Percentiles rank a stretch among this genome's conserved stretches.
Conservation (phyloP, 2,888 invertebrate species). For the Prosapia bicincta region DNA sequence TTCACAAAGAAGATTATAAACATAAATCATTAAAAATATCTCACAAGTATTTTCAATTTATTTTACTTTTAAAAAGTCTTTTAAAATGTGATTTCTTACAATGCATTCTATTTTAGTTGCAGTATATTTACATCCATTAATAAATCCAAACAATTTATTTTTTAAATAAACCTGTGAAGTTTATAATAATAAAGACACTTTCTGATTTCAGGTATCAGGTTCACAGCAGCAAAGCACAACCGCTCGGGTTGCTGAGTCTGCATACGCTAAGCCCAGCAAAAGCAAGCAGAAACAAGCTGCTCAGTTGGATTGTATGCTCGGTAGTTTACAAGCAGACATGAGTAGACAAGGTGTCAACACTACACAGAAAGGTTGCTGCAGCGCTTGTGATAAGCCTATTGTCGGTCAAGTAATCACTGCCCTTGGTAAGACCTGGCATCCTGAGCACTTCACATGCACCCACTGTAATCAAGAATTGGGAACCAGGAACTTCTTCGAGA, state of each 20-base stretch:
- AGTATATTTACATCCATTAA: no score
- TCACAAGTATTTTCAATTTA: no score
- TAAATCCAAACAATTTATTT: no score
- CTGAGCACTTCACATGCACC: slow-evolving; percentile 97
- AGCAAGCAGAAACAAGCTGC: slow-evolving; percentile 41
- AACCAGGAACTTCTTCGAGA: slow-evolving; percentile 97
- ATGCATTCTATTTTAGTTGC: no score
- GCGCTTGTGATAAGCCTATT: slow-evolving; percentile 97
- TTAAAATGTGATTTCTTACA: no score
- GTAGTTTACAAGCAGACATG: slow-evolving; percentile 94
- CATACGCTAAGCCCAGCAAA: slow-evolving; percentile 64
- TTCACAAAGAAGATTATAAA: no score
- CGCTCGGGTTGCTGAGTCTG: slow-evolving; percentile 50
- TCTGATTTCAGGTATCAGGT: not conserved
- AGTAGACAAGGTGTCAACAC: slow-evolving; percentile 98
- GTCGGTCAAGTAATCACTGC: slow-evolving; percentile 96
- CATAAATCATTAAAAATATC: no score
- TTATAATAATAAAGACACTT: not conserved
- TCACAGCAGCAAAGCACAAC: slow-evolving; percentile 14
- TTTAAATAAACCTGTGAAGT: no score
- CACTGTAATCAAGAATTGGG: slow-evolving; percentile 97
- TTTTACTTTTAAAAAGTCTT: no score
- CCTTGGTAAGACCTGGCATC: slow-evolving; percentile 97
- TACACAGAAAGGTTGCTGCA: slow-evolving; percentile 99
- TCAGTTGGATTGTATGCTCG: slow-evolving; percentile 86